Evolutionary conservation across 2,888 invertebrate genomes (phyloP).

Genomic region (Eristalinus aeneus): DNA sequence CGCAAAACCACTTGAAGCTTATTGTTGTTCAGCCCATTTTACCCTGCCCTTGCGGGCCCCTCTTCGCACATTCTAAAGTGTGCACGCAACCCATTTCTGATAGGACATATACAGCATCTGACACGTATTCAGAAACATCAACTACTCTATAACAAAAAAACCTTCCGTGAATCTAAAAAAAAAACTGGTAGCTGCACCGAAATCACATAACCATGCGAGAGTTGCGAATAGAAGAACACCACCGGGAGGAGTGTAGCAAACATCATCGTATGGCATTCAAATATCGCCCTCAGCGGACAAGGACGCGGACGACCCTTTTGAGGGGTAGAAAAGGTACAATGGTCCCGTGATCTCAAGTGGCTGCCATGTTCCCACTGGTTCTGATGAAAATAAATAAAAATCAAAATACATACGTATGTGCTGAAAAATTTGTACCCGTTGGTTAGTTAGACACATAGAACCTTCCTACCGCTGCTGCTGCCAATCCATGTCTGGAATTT

Average conservation of each 20-base stretch:
- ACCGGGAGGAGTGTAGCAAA: slow-evolving; percentile 20
- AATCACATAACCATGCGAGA: background rate
- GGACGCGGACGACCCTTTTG: slow-evolving; percentile 33
- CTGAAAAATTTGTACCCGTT: background rate
- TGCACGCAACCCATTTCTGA: slow-evolving; percentile 39
- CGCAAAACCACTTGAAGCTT: slow-evolving; percentile 57
- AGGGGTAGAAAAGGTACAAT: slow-evolving; percentile 22
- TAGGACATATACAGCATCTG: slow-evolving; percentile 60
- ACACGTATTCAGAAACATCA: slow-evolving; percentile 32
- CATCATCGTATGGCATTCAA: slow-evolving; percentile 28
- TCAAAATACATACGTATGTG: slow-evolving; percentile 17
- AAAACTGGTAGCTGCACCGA: slow-evolving; percentile 31
- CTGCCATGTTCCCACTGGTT: slow-evolving; percentile 47
- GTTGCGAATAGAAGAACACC: slow-evolving; percentile 11
- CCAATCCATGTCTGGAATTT: slow-evolving; percentile 23
- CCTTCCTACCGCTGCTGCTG: slow-evolving; percentile 30
- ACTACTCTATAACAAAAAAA: slow-evolving; percentile 1
- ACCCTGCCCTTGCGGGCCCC: slow-evolving; percentile 31
- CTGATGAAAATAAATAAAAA: slow-evolving; percentile 45
- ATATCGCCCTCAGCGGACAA: slow-evolving; percentile 13
- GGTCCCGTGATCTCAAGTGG: slow-evolving; percentile 60
- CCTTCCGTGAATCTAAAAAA: slow-evolving; percentile 2
- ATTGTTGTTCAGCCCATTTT: slow-evolving; percentile 66
- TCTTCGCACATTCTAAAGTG: slow-evolving; percentile 4
- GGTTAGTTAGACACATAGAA: slow-evolving; percentile 9